Evolutionary conservation across 2,797 vertebrate species (phyloP).

Genomic region (Kryptolebias ocellatus): DNA sequence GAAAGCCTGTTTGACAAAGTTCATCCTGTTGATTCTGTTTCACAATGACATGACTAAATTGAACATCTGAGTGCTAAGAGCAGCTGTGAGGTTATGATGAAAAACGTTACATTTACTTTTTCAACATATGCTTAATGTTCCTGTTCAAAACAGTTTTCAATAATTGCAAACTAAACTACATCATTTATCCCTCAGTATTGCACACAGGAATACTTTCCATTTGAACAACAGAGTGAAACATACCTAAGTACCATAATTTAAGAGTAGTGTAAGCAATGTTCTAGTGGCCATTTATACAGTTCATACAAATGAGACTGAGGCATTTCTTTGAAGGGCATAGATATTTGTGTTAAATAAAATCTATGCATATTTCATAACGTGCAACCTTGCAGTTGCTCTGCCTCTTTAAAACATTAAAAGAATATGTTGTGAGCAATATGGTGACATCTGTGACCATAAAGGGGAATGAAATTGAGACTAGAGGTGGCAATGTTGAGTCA

Average conservation of each 20-base stretch:
- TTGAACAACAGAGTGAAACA: constrained; percentile 14
- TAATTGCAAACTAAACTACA: constrained; percentile 43
- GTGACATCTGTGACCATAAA: constrained; percentile 5
- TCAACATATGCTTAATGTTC: constrained; percentile 27
- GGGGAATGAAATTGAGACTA: neutral
- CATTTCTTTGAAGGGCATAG: neutral
- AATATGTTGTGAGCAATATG: constrained; percentile 7
- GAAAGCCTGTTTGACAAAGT: constrained; percentile 40
- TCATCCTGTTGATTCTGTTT: constrained; percentile 42
- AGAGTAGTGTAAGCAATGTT: neutral
- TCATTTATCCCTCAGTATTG: constrained; percentile 33
- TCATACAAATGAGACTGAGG: neutral
- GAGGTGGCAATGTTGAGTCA: neutral
- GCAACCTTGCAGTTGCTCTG: constrained; percentile 10
- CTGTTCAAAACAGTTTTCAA: constrained; percentile 46
- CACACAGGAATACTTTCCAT: constrained; percentile 22
- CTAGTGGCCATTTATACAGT: constrained; percentile 17
- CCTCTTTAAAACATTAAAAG: neutral
- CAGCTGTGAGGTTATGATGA: constrained; percentile 36
- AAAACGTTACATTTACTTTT: constrained; percentile 45
- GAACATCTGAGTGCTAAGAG: constrained; percentile 31
- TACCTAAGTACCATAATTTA: constrained; percentile 14
- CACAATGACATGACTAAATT: constrained; percentile 41
- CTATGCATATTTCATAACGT: constrained; percentile 12
- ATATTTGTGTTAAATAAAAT: constrained; percentile 16